These are phyloP conservation scores for Phoebastria nigripes DNA, from an alignment of 2,797 vertebrate species.

Conservation along the genomic window DNA sequence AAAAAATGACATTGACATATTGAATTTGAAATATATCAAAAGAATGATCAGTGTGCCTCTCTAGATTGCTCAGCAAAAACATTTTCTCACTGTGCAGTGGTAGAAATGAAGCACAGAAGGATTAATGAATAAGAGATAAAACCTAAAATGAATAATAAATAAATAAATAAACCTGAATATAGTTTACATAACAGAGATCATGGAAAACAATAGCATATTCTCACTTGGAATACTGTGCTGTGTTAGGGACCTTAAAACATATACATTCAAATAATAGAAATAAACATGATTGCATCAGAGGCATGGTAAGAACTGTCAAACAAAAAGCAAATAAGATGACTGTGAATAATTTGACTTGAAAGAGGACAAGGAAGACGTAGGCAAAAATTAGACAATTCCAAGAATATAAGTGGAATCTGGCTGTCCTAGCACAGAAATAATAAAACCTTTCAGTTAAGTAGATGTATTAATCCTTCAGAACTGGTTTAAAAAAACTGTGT, in stretches of 20 bases:
- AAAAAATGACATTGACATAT: background rate
- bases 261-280: background rate
- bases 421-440: background rate
- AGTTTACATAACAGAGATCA: background rate
- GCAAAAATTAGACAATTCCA: background rate
- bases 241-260: background rate
- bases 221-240: background rate
- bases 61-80: background rate
- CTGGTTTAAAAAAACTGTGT: background rate
- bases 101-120: background rate
- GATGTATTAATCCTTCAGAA: background rate
- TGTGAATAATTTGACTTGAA: background rate
- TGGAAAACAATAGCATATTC: background rate
- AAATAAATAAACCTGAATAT: background rate
- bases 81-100: background rate
- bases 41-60: background rate
- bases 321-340: background rate
- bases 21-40: background rate
- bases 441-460: background rate
- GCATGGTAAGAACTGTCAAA: background rate
- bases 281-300: background rate
- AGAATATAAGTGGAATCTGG: background rate
- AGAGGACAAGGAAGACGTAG: background rate
- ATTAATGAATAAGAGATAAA: background rate
- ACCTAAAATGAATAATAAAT: background rate